Percentiles rank a stretch among this genome's conserved stretches.
Conservation (phyloP, 2,113 vertebrate genomes). For the Dolichallabes microphthalmus region DNA sequence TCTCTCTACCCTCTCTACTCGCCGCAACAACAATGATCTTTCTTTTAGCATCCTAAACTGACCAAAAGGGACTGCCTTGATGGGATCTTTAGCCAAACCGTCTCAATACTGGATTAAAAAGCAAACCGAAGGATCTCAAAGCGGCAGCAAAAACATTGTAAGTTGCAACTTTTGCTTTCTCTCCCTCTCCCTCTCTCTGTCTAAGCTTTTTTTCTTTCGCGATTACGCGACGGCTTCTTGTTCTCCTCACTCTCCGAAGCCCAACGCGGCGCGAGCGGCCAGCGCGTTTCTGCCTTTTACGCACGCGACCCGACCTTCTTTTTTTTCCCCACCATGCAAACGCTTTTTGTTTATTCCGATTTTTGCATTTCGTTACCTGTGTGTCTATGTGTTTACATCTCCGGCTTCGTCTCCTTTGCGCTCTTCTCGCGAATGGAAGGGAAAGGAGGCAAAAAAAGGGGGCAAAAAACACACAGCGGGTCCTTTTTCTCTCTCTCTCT, state of each 20-base stretch:
- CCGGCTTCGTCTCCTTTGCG: slow-evolving; percentile 70
- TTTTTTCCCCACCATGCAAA: slow-evolving; percentile 65
- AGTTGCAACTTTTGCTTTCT: slow-evolving; percentile 90
- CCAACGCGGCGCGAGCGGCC: slow-evolving; percentile 56
- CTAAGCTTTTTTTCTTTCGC: slow-evolving; percentile 56
- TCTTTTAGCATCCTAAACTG: slow-evolving; percentile 82
- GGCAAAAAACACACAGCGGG: slow-evolving; percentile 66
- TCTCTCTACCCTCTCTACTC: slow-evolving; percentile 65
- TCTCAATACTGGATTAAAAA: slow-evolving; percentile 88
- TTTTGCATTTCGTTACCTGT: slow-evolving; percentile 74
- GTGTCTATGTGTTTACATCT: slow-evolving; percentile 81
- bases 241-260: slow-evolving; percentile 62
- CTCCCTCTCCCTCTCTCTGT: slow-evolving; percentile 61
- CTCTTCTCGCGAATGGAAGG: slow-evolving; percentile 75
- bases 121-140: slow-evolving; percentile 76
- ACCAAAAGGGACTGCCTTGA: slow-evolving; percentile 85
- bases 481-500: slow-evolving; percentile 46
- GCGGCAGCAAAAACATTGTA: slow-evolving; percentile 85
- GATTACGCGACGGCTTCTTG: slow-evolving; percentile 63
- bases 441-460: slow-evolving; percentile 71
- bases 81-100: slow-evolving; percentile 88
- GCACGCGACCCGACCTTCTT: slow-evolving; percentile 63
- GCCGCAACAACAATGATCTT: slow-evolving; percentile 85
- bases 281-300: slow-evolving; percentile 59
- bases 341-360: slow-evolving; percentile 60